Base-by-base conservation (phyloP, 1,140 invertebrate species). In the Elysia chlorotica region DNA sequence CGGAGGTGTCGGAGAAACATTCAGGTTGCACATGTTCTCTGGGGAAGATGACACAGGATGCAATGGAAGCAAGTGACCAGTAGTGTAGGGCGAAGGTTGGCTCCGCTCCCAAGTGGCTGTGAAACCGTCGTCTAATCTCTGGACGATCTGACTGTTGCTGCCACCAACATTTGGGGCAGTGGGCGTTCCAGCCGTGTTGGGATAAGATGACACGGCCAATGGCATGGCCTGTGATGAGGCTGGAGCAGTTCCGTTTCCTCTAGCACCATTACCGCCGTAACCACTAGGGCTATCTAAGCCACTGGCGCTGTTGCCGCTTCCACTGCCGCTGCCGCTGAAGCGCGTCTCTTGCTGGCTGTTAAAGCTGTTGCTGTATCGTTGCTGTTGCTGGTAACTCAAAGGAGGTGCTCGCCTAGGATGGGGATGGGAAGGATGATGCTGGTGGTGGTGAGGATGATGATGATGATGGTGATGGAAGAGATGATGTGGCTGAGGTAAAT, bases 71-170 rank as follows among this genome's bases (percentile, higher is more conserved):
- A 68, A 81, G 81, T 79, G 78, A 28, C 69, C 81, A 66, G 80
- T 79, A 78, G 79, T 83, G 76, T 78, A 77, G 56, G 63, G 37
- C 23, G 72, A 65, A 4, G 71, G 76, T 57, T 74, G 75, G 67
- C 79, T 81, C 56, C 82, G 76, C 41, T 83, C 81, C 83, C 83
- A 85, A 2, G 81, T 85, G 57, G 81, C 79, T 3, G 77, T 80
- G 62, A 83, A 77, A 35, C 80, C 80, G 41, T 76, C 76, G 82
- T 81, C 82, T 74, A 81, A 78, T 81, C 83, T 78, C 75, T 84
- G 83, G 63, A 86, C 78, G 70, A 82, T 78, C 69, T 84, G 81
- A 69, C 75, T 78, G 30, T 81, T 76, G 31, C 78, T 74, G 30
- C 59, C 35, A 25, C 5, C 53, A n/a, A 28, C 68, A 67, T 10